These are phyloP conservation scores for Marasmarcha lunaedactyla DNA, from an alignment of 2,888 invertebrate genomes.

Conservation along the genomic window DNA sequence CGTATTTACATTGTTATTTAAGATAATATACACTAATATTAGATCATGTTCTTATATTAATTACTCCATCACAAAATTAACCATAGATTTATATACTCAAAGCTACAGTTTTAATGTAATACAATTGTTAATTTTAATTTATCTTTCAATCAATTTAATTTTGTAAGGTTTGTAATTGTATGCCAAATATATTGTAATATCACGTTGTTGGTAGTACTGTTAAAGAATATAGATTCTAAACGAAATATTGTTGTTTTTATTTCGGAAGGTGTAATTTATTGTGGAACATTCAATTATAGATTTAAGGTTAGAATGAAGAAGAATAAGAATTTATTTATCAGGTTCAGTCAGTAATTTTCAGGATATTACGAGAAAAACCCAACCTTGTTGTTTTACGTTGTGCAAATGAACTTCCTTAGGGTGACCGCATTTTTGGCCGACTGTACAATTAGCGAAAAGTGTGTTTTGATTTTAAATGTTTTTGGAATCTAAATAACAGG, in stretches of 20 bases:
- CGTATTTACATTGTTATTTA: constrained; percentile 8
- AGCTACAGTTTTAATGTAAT: constrained; percentile 3
- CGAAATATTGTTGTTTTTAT: constrained; percentile 15
- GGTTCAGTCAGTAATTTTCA: too few relatives aligned
- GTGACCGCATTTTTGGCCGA: too few relatives aligned
- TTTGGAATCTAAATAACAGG: too few relatives aligned
- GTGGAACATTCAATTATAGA: too few relatives aligned
- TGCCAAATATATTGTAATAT: constrained; percentile 69
- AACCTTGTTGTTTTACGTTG: too few relatives aligned
- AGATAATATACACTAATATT: constrained; percentile 18
- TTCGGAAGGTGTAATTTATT: too few relatives aligned
- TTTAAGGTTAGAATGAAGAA: too few relatives aligned
- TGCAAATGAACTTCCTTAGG: too few relatives aligned
- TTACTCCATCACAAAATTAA: constrained; percentile 36
- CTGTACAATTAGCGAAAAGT: too few relatives aligned
- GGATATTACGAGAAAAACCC: too few relatives aligned
- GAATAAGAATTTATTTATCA: too few relatives aligned
- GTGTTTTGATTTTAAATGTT: too few relatives aligned
- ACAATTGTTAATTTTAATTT: constrained; percentile 25
- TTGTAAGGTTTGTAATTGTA: constrained; percentile 38
- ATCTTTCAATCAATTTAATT: constrained; percentile 36
- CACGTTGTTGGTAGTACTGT: constrained; percentile 65
- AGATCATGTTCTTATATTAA: constrained; percentile 17
- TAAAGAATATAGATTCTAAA: constrained; percentile 50
- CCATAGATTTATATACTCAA: constrained; percentile 13